These are phyloP conservation scores for Mustela nigripes DNA, from an alignment of 2,113 vertebrate genomes.

Conservation along the genomic window DNA sequence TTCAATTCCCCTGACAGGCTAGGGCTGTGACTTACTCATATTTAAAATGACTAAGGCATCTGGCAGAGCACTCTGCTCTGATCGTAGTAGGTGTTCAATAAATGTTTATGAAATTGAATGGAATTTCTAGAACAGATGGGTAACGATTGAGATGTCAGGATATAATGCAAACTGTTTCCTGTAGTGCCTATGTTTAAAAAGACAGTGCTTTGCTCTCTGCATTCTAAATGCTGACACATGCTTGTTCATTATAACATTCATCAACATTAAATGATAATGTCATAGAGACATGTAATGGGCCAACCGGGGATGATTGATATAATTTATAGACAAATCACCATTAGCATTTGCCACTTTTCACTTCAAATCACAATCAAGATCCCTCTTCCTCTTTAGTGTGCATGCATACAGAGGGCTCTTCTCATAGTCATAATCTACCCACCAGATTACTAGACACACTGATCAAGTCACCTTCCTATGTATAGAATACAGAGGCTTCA, in stretches of 20 bases:
- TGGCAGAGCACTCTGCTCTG: slow-evolving; percentile 3
- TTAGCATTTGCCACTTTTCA: background rate
- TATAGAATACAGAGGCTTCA: background rate
- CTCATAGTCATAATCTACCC: background rate
- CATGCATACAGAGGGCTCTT: background rate
- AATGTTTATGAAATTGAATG: slow-evolving; percentile 37
- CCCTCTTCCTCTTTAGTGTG: background rate
- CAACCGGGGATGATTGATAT: background rate
- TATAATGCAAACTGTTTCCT: background rate
- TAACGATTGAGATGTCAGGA: background rate
- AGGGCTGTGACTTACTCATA: background rate
- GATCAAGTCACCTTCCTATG: background rate
- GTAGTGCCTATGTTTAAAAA: background rate
- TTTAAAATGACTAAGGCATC: background rate
- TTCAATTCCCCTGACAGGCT: background rate
- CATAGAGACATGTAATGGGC: background rate
- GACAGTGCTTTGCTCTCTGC: background rate
- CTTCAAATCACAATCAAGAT: background rate
- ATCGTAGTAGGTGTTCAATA: slow-evolving; percentile 35
- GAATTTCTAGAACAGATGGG: slow-evolving; percentile 22
- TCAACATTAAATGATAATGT: background rate
- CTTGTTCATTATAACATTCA: background rate
- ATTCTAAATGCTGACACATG: background rate
- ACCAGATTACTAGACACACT: background rate
- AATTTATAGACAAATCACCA: background rate